Base-by-base conservation (phyloP, 1,140 invertebrate genomes). In the Drosophila leontia region DNA sequence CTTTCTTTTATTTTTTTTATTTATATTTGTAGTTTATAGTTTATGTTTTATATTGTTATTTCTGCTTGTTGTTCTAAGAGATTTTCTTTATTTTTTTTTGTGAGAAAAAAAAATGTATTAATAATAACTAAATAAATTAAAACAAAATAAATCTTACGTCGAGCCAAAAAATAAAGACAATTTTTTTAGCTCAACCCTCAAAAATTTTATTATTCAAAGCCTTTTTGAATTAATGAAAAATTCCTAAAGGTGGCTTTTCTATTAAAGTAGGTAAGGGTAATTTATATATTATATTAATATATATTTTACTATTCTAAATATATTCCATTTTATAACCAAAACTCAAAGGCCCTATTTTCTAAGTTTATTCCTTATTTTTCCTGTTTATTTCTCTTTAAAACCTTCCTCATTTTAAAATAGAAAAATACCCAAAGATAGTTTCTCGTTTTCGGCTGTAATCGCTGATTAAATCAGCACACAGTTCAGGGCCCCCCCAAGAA, bases 391-490 rank as follows among this genome's bases (percentile, higher is more conserved):
- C 7, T 17, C 32, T 15, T 37, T 15, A 4, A 35, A 37, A 37
- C 15, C 34, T 2, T 7, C 12, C 9, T 23, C 4, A 37, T 37
- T 55, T 37, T 15, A 13, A 37, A 55, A 15, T 13, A 7, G 4
- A 39, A 56, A 23, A 11, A n/a, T 56, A 15, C 13, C 3, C 9
- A n/a, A 26, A 35, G 35, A 56, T 56, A 56, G 53, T 56, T 56
- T 56, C 19, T 26, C 53, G 19, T 56, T 56, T 39, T 56, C 35
- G 61, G n/a, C 42, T 45, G 32, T 62, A 32, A 47, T 47, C 17
- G 26, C 59, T 32, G 42, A 63, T 67, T 45, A 63, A 63, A 63
- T 67, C 63, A 37, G 29, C 62, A 44, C 41, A 44, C 29, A 65
- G 62, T 45, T 65, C 19, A 26, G 29, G 29, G 39, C 29, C 15